Conservation (phyloP, 2,888 invertebrate genomes). For the Parnassius smintheus region DNA sequence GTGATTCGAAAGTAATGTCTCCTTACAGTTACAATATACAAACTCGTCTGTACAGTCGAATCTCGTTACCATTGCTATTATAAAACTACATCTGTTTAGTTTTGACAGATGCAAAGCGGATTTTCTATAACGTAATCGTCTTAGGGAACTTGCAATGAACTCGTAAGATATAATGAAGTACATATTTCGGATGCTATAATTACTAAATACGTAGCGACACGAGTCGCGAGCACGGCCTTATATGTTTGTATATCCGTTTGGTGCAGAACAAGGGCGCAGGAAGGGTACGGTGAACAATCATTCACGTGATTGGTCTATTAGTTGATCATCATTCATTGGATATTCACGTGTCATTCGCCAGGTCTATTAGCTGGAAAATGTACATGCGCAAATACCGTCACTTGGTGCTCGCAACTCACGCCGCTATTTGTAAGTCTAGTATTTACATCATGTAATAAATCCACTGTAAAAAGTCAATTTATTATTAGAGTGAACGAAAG, state of each 20-base stretch:
- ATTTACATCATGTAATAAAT: conserved; percentile 16
- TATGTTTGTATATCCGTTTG: too few relatives aligned
- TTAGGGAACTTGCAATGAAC: too few relatives aligned
- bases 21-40: conserved; percentile 55
- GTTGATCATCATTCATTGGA: too few relatives aligned
- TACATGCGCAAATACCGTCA: not conserved
- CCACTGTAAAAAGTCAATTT: too few relatives aligned
- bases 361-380: too few relatives aligned
- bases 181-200: conserved; percentile 2
- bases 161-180: not conserved
- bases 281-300: too few relatives aligned
- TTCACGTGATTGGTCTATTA: too few relatives aligned
- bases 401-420: too few relatives aligned
- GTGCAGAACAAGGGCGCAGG: too few relatives aligned
- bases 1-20: conserved; percentile 49
- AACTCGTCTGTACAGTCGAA: conserved; percentile 51
- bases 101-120: not conserved
- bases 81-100: not conserved
- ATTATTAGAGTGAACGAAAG: too few relatives aligned
- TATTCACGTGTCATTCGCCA: too few relatives aligned
- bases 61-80: conserved; percentile 44
- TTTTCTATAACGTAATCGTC: not conserved
- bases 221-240: too few relatives aligned
- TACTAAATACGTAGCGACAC: not conserved
- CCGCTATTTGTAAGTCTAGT: not conserved